Evolutionary conservation across 2,113 vertebrate species (phyloP), one percentile per base, ranked within the genome.

Genomic region (Polypterus bichir): DNA sequence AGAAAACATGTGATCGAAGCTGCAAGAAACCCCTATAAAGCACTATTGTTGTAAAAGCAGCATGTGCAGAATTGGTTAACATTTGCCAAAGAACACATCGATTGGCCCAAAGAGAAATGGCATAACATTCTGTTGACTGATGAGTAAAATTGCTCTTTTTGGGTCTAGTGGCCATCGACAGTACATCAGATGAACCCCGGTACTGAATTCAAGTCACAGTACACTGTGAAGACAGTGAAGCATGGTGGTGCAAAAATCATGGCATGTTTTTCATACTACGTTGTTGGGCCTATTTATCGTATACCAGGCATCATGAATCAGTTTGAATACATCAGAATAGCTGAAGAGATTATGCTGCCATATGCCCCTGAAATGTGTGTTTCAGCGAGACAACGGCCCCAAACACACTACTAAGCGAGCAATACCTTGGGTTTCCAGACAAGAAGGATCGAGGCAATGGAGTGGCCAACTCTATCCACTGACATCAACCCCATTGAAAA

Each of bases 191-290:
- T 5, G 49, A 51, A 49, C 56, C 47, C 49, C 60, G 45, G n/a
- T 47, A 59, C 64, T 56, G 60, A 66, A 64, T 67, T 67, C 51
- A 69, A 69, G 65, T 58, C 61, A 69, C 61, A 69, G 61, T 63
- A 66, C 56, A 59, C 58, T 53, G 27, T 27, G 27, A 27, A 27
- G 27, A 27, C 27, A 27, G 68, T 69, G 45, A 66, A 69, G 64
- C 60, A 69, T 61, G 45, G 58, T 61, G 4, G 63, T 7, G 59
- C 68, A 69, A 58, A 44, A n/a, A 63, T 60, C 47, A 66, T 65
- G 54, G 53, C 6, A 63, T 58, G 53, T 63, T 63, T 57, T 44
- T 63, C 57, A 5, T 65, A 65, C 44, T 61, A 65, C 5, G 58
- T 11, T 66, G 55, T 59, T 65, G 49, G 66, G 53, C 44, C 58